Base-by-base conservation (phyloP, 1,140 invertebrate species). In the Lucilia cuprina region DNA sequence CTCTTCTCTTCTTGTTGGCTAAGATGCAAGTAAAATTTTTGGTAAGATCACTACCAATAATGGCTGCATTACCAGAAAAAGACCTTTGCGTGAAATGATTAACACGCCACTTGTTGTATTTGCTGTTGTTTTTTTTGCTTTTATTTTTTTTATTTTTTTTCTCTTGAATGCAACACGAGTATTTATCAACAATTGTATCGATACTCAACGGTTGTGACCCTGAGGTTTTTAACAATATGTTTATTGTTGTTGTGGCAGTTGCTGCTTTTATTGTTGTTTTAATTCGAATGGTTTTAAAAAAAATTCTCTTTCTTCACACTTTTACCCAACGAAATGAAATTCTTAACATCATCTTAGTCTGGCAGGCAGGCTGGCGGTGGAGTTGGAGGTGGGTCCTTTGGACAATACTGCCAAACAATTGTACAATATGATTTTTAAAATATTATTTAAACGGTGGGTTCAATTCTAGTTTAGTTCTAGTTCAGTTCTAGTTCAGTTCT, bases 141-240 rank as follows among this genome's bases (percentile, higher is more conserved):
- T 30, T 30, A 2, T 30, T 30, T 30, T 30, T 30, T 1, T 1
- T 2, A 60, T 60, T 60, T 60, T 60, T n/a, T 60, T 60, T 60
- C 14, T 60, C 21, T 19, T 70, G 25, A 55, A 55, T 55, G 17
- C 50, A 55, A 55, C 41, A 41, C 50, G 50, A 35, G 41, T 49
- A 49, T 21, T 80, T 80, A 80, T 80, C 77, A 80, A 80, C 77
- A 80, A 80, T 80, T 80, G 77, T 80, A 80, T 80, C 77, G 41
- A 25, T 78, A 78, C 41, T 78, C 75, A 9, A 13, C 8, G 34
- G 75, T 35, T 19, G 13, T 47, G 34, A 35, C 75, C 77, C 77
- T 49, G 25, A 50, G 77, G 77, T 70, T 41, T 34, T 35, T 35
- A 60, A 83, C 50, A 83, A 83, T 70, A 70, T 60, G 49, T 21